Evolutionary conservation across 2,113 vertebrate genomes (phyloP), one percentile per base, ranked within the genome.

Genomic region (Thalassarche chlororhynchos): DNA sequence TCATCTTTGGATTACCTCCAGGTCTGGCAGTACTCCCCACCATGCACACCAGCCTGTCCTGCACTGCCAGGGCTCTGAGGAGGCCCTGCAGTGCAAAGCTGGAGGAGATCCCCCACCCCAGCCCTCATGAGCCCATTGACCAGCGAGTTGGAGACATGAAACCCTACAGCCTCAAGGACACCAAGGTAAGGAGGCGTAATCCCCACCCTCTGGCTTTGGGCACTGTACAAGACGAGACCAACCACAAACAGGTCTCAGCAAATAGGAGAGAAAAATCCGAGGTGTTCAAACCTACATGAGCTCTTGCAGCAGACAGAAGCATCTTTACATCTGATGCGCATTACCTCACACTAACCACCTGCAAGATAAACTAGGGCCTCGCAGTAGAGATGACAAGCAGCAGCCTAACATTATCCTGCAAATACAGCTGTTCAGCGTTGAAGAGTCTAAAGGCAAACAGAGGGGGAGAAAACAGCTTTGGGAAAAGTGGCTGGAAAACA

Each of bases 371-470:
- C 55, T 46, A 96, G 75, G 86, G 81, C 60, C 4, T 85, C 2
- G 10, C 90, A 84, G 81, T 32, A 90, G 68, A 93, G 83, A 96
- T 93, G 91, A 95, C 95, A 91, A 96, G 93, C 85, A 95, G 93
- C 88, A 94, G 93, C 90, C 83, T 96, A 97, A 91, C 6, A 32
- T 90, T 82, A 82, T 58, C 89, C 85, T 95, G 97, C 94, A 96
- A 87, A 85, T 46, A 89, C 57, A 96, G 87, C 90, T 93, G 90
- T 89, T 97, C 88, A 92, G 93, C 86, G 72, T 36, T 77, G 87
- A 70, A 87, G 76, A 91, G 52, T 95, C 91, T 96, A 96, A 97
- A 96, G 92, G 96, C 90, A 94, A 92, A 94, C 26, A 70, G 58
- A 62, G 17, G 84, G 76, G 66, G 32, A 76, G 24, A 76, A 94